Evolutionary conservation across 1,140 invertebrate species (phyloP), one percentile per base, ranked within the genome.

Genomic region (Sitobion miscanthi): DNA sequence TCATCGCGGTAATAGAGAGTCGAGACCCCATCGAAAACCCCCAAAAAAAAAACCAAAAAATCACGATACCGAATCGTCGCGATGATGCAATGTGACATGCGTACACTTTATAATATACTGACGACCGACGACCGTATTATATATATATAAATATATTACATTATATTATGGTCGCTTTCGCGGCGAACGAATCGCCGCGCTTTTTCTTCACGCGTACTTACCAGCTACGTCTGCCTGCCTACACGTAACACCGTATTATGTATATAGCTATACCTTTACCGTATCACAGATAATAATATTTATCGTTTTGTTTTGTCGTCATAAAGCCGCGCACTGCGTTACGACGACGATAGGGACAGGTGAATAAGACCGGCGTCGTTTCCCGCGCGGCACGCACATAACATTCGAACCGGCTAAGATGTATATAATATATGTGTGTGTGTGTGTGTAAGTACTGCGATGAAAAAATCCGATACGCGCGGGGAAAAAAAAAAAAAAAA

Each of bases 381-480:
- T 87, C 45, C 86, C 45, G 62, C n/a, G 30, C 30, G 30, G 45
- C 86, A n/a, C 42, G 25, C 85, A 47, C n/a, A 83, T 42, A 87
- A 5, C 30, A 87, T 87, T 87, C 85, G 45, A 87, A n/a, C 23
- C 83, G 83, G 38, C 42, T 45, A 45, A 86, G 20, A 54, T 23
- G 49, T 14, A 9, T 45, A 42, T 86, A 45, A 45, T 2, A 30
- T 83, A 83, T 8, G 20, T 17, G 42, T n/a, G 17, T 87, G n/a
- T n/a, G 49, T 25, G 25, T 87, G 35, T 88, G 20, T 35, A 88
- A 21, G 52, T 54, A 54, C 23, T 54, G 23, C n/a, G 90, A 69
- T 91, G 42, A 91, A 90, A 77, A 91, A 91, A 91, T 45, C 38
- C 57, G 90, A 62, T 38, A 90, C 35, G 52, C 54, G 54, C 82